Evolutionary conservation across 2,888 invertebrate species (phyloP), one percentile per base, ranked within the genome.

Genomic region (Dryadula phaetusa): DNA sequence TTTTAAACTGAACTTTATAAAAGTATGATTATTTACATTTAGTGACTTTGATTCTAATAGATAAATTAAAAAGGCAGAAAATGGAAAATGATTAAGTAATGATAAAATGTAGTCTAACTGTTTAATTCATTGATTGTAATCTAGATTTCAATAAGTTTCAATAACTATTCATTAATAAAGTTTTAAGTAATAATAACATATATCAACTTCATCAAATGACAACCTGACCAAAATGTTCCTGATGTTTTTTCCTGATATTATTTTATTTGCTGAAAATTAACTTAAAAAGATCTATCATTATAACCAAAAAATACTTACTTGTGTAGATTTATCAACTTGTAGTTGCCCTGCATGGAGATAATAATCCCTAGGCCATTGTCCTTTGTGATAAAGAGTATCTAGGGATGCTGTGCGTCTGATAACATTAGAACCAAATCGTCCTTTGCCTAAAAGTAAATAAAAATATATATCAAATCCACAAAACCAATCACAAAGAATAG

Each of bases 391-490:
- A 76, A 97, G 94, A 20, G 96, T 95, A 83, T 97, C 97, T 75
- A 97, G 86, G 5, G 96, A 97, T 44, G 96, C 96, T 67, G 96
- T 96, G 75, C 96, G 94, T 79, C 96, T 92, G 77, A 96, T 96
- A 71, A 92, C 93, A 87, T 93, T 94, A 69, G 93, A 92, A 72
- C 94, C 94, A 82, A 93, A 93, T 70, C 94, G 84, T 62, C 93
- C 92, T 81, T 94, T 94, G 65, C 90, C 93, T 92, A 77, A 14
- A 84, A 82, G 16, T 52, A 52, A 4, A 52, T n/a, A 49, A 49
- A 6, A 7, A 49, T 25, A 25, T n/a, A 25, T n/a, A 25, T n/a
- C 7, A 7, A n/a, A 25, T 22, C 6, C n/a, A 49, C n/a, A 49
- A 22, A 47, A 14, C 1, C n/a, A 1, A 46, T 46, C 12, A 20